Conservation (phyloP, 2,888 invertebrate genomes). For the Netelia melanura region DNA sequence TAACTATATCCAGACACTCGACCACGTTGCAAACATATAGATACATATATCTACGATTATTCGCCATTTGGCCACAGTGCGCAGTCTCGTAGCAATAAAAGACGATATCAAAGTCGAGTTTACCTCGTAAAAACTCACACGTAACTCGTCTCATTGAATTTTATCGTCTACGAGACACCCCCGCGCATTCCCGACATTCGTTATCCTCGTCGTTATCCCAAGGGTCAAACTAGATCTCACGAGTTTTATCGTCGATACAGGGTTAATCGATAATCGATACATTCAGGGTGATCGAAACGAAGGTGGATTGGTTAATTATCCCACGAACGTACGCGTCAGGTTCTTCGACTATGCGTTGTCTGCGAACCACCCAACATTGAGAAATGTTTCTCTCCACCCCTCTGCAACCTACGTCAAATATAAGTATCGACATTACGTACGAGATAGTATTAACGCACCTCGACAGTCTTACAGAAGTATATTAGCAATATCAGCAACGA, state of each 20-base stretch:
- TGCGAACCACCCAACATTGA: no score
- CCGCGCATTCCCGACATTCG: slow-evolving; percentile 17
- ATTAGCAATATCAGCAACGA: slow-evolving; percentile 35
- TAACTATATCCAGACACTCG: slow-evolving; percentile 22
- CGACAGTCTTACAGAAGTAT: slow-evolving; percentile 1
- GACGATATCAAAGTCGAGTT: slow-evolving; percentile 34
- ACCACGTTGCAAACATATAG: slow-evolving; percentile 18
- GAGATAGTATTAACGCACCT: neutral
- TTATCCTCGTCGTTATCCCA: neutral
- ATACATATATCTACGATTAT: slow-evolving; percentile 4
- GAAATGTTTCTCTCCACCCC: neutral
- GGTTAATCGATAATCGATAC: slow-evolving; percentile 43
- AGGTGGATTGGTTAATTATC: slow-evolving; percentile 54
- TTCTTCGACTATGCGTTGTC: no score
- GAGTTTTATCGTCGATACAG: slow-evolving; percentile 12
- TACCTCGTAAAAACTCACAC: slow-evolving; percentile 35
- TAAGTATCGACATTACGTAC: neutral
- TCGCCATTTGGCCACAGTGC: slow-evolving; percentile 17
- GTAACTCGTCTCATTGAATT: slow-evolving; percentile 35
- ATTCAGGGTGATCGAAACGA: slow-evolving; percentile 27
- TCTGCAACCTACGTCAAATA: neutral
- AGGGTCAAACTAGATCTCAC: slow-evolving; percentile 6
- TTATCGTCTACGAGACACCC: slow-evolving; percentile 45
- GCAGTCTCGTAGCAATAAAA: slow-evolving; percentile 14
- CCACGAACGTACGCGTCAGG: no score